Evolutionary conservation across 2,888 invertebrate species (phyloP), one percentile per base, ranked within the genome.

Genomic region (Ectemnius continuus): DNA sequence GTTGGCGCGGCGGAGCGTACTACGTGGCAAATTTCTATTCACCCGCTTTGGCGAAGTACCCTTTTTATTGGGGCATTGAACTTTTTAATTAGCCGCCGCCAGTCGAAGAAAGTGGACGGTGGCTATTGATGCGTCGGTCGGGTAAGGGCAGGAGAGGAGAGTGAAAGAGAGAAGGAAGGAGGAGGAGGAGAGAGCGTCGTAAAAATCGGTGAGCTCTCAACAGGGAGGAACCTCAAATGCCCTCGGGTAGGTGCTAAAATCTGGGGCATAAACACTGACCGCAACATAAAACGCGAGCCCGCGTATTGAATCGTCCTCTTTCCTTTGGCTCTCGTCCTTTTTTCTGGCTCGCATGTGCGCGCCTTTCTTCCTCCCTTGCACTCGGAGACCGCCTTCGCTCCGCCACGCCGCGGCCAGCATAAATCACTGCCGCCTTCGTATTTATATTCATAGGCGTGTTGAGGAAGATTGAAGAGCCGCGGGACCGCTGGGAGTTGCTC

Each of bases 371-470:
- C 65, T 71, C 68, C 6, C 36, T 36, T 11, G 36, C 74, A 70
- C 67, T 61, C 74, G 73, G 46, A 72, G n/a, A n/a, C n/a, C 80
- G 72, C 66, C 69, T 46, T 23, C 23, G 23, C 23, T 23, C 23
- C 3, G 23, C 1, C 23, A 2, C 23, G 23, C 23, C 23, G 23
- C 70, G 85, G 71, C 69, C 80, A 79, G 86, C 88, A 88, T 89
- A 89, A 89, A 89, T 89, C 88, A 88, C 87, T 81, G 83, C 81
- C 83, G 83, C 84, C 83, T 85, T 87, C 83, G 87, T 88, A 87
- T 88, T 88, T 88, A 88, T 88, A 88, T 89, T 89, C 88, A 88
- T 87, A 87, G 85, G 84, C 85, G 84, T 83, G 86, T 86, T 86
- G 87, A 89, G 84, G 85, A 88, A 88, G 88, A 89, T 88, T 86